Conservation (phyloP, 2,888 invertebrate species). For the Eristalis tenax region DNA sequence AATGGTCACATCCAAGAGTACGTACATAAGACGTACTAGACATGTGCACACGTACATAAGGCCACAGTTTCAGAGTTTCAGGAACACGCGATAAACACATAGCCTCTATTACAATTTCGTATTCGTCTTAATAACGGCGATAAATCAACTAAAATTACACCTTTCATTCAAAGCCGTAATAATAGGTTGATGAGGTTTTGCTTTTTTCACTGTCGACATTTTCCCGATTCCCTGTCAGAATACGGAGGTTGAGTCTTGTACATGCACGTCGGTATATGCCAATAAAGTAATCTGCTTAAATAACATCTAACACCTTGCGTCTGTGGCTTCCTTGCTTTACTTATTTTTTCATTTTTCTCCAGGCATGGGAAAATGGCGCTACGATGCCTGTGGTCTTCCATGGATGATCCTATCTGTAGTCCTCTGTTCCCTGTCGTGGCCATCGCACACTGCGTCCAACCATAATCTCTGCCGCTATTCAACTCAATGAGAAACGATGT, state of each 20-base stretch:
- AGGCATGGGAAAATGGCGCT: slow-evolving; percentile 65
- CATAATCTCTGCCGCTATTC: slow-evolving; percentile 62
- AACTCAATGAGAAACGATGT: slow-evolving; percentile 49
- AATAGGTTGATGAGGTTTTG: slow-evolving; percentile 63
- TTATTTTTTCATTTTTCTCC: not conserved
- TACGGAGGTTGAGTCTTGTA: not conserved
- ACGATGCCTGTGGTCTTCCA: slow-evolving; percentile 65
- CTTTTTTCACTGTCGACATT: slow-evolving; percentile 36
- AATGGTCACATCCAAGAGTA: slow-evolving; percentile 11
- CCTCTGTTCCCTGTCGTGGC: slow-evolving; percentile 47
- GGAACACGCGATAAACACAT: slow-evolving; percentile 60
- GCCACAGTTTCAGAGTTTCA: not conserved
- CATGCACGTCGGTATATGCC: slow-evolving; percentile 18
- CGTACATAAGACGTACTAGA: not conserved
- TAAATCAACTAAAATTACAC: slow-evolving; percentile 80
- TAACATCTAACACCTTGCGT: slow-evolving; percentile 60
- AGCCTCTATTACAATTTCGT: slow-evolving; percentile 62
- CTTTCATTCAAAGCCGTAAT: slow-evolving; percentile 77
- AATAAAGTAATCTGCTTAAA: slow-evolving; percentile 35
- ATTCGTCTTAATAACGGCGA: slow-evolving; percentile 79
- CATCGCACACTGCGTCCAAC: slow-evolving; percentile 60
- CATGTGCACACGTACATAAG: not conserved
- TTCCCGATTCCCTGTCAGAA: slow-evolving; percentile 21
- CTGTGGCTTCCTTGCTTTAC: not conserved
- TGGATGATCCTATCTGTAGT: slow-evolving; percentile 51